These are phyloP conservation scores for Cataglyphis livida DNA, from an alignment of 2,888 invertebrate genomes.

Conservation along the genomic window DNA sequence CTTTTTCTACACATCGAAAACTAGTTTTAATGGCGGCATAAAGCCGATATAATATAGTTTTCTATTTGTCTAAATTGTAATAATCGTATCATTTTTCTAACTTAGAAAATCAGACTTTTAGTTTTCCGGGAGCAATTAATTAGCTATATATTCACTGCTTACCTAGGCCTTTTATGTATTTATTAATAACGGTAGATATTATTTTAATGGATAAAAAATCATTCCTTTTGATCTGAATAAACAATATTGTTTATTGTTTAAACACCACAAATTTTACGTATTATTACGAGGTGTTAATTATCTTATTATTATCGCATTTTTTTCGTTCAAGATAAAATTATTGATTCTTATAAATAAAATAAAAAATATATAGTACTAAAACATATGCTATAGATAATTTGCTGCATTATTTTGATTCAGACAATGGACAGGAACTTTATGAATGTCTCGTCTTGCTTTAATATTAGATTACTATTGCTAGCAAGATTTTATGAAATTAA, in stretches of 20 bases:
- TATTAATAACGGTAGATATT: neutral
- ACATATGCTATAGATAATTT: constrained; percentile 1
- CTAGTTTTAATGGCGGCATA: neutral
- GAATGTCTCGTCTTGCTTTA: neutral
- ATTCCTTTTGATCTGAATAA: neutral
- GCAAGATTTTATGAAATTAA: constrained; percentile 30
- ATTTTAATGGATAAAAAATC: neutral
- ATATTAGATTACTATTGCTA: constrained; percentile 12
- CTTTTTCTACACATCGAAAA: constrained; percentile 61
- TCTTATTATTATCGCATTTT: constrained; percentile 21
- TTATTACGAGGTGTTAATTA: neutral
- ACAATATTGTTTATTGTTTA: neutral
- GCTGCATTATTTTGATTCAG: constrained; percentile 30
- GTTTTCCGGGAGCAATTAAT: constrained; percentile 58
- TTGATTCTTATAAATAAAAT: neutral
- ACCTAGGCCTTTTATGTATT: constrained; percentile 60
- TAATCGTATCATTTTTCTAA: constrained; percentile 52
- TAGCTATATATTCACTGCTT: constrained; percentile 22
- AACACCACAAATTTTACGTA: neutral
- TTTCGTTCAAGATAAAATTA: neutral
- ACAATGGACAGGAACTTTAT: neutral
- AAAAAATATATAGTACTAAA: constrained; percentile 2
- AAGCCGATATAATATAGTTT: constrained; percentile 18
- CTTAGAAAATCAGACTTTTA: constrained; percentile 75
- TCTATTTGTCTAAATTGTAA: constrained; percentile 35